Base-by-base conservation (phyloP, 2,113 vertebrate species). In the Globicephala melas region DNA sequence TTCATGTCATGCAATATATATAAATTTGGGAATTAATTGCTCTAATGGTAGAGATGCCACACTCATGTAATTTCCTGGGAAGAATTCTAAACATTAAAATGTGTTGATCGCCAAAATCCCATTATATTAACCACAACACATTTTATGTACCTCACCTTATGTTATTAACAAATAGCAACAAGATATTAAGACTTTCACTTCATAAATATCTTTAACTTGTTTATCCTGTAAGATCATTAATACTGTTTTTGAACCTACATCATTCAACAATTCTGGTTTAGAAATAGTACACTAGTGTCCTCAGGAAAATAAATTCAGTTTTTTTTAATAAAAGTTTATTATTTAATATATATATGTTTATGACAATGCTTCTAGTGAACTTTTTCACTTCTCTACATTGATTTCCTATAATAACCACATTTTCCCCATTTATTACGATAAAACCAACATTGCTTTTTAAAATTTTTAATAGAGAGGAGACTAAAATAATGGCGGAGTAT, bases 1-100 rank as follows among this genome's bases (percentile, higher is more conserved):
- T 70, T 90, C 74, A 53, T 80, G 71, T 93, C 7, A 0, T n/a
- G 53, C 23, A 89, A 94, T 98, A 89, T 93, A 70, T 96, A 94
- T 53, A 8, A 91, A 86, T 76, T 53, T 83, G 18, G 50, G 18
- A 28, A 74, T 91, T 89, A 63, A 82, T 60, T 85, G 8, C 15
- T 81, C 5, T 85, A 79, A 82, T 2, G 28, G 4, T 14, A 91
- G 38, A 79, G 31, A 89, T 79, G 12, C 0, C 7, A 81, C 6
- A 58, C 9, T 38, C 0, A n/a, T 62, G 8, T 70, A 53, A 71
- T 81, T 94, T 93, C 55, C 63, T 36, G 25, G n/a, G 20, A 36
- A 74, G 50, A 68, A n/a, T 53, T 85, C 85, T 83, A 12, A 73
- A 26, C 86, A 76, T 97, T 71, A 85, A 93, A 83, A 86, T 70